Evolutionary conservation across 1,140 invertebrate species (phyloP).

Genomic region (Helicorthomorpha holstii): DNA sequence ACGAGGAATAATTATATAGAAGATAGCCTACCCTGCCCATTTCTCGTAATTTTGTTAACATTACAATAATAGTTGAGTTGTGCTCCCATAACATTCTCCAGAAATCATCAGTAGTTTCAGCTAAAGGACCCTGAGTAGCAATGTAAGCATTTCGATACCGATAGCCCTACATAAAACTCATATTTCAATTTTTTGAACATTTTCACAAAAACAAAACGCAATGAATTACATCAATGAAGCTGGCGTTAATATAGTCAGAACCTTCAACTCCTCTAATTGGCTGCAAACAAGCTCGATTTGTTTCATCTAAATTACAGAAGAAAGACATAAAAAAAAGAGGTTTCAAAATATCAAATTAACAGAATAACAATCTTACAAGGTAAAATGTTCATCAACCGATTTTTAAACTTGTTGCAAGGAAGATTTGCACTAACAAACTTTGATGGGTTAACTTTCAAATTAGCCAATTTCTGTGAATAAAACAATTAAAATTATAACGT

Average conservation of each 20-base stretch:
- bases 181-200: not conserved
- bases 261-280: constrained; percentile 83
- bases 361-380: constrained; percentile 46
- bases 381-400: constrained; percentile 89
- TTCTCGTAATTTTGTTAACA: constrained; percentile 94
- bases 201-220: not conserved
- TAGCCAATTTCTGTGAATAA: constrained; percentile 58
- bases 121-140: constrained; percentile 90
- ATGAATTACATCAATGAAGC: constrained; percentile 74
- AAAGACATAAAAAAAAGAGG: not conserved
- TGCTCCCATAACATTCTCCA: constrained; percentile 99
- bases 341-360: not conserved
- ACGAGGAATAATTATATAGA: constrained; percentile 1
- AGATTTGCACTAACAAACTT: constrained; percentile 91
- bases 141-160: constrained; percentile 83
- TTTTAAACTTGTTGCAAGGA: constrained; percentile 95
- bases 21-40: constrained; percentile 66
- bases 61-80: constrained; percentile 97
- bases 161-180: constrained; percentile 24
- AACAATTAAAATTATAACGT: constrained; percentile 10
- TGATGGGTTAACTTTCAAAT: constrained; percentile 83
- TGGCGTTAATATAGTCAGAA: constrained; percentile 98
- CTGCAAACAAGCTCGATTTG: constrained; percentile 80
- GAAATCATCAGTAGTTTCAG: constrained; percentile 92
- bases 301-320: constrained; percentile 39